phyloP scores from a whole-genome alignment of 2,797 vertebrate species.

The Carapus acus region DNA sequence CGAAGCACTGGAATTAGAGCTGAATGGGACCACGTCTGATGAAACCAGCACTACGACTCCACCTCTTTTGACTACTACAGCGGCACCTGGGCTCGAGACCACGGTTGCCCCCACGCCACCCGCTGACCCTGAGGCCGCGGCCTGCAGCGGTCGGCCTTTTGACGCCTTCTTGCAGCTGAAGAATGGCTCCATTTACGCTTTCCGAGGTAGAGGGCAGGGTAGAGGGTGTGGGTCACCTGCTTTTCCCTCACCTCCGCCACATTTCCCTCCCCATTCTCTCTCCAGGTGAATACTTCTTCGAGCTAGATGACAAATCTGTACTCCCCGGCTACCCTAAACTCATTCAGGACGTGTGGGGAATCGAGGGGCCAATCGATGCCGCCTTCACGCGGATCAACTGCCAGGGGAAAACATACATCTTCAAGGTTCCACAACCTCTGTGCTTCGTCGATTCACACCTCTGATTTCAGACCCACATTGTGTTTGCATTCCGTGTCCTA shows the following conservation, averaged over 20 bases:
- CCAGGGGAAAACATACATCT: slow-evolving; percentile 92
- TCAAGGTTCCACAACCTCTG: slow-evolving; percentile 79
- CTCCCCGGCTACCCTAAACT: slow-evolving; percentile 87
- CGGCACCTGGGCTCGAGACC: rapidly evolving
- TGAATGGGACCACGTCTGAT: slow-evolving; percentile 3
- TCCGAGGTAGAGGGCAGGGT: slow-evolving; percentile 76
- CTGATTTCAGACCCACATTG: too few species aligned
- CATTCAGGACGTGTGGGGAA: slow-evolving; percentile 88
- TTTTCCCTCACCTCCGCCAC: too few species aligned
- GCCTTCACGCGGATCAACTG: slow-evolving; percentile 97
- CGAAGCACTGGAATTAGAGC: slow-evolving; percentile 54
- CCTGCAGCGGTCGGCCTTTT: slow-evolving; percentile 82
- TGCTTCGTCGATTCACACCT: neutral
- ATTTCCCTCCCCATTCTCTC: neutral
- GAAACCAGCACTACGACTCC: neutral
- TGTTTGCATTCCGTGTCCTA: too few species aligned
- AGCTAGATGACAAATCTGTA: slow-evolving; percentile 80
- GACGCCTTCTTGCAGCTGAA: slow-evolving; percentile 91
- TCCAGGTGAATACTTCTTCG: slow-evolving; percentile 86
- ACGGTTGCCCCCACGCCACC: neutral
- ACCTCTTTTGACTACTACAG: neutral
- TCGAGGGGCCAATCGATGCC: slow-evolving; percentile 85
- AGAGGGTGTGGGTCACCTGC: too few species aligned
- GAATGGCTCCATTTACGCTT: slow-evolving; percentile 89
- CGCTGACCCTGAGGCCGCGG: slow-evolving; percentile 51